These are phyloP conservation scores for Neogobius melanostomus DNA, from an alignment of 2,113 vertebrate genomes.

Conservation along the genomic window DNA sequence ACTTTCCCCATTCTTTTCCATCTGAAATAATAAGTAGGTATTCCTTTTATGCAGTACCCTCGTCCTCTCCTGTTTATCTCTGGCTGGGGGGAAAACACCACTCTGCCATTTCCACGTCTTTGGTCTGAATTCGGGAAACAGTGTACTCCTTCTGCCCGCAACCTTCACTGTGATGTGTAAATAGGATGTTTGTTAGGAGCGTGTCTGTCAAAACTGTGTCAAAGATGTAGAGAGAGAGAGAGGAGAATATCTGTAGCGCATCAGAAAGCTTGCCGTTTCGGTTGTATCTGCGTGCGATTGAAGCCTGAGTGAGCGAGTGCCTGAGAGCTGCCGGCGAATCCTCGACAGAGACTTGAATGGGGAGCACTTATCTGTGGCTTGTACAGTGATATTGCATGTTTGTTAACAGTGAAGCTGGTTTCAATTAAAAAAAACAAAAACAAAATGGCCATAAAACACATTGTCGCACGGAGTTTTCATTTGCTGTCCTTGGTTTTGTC, in stretches of 20 bases:
- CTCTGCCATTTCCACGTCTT: conserved; percentile 61
- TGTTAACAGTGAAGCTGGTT: conserved; percentile 92
- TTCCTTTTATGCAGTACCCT: too few relatives aligned
- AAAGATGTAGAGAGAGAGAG: conserved; percentile 9
- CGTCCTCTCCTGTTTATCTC: conserved; percentile 13
- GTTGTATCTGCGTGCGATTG: conserved; percentile 26
- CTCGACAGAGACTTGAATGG: conserved; percentile 86
- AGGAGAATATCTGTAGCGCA: conserved; percentile 46
- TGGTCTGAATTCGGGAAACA: conserved; percentile 49
- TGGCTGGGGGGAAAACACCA: conserved; percentile 40
- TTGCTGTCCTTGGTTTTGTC: conserved; percentile 26
- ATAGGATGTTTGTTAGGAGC: conserved; percentile 58
- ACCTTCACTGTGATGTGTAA: conserved; percentile 81
- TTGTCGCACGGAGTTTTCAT: conserved; percentile 70
- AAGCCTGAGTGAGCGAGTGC: too few relatives aligned
- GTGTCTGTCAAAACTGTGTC: conserved; percentile 13
- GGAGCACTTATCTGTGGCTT: conserved; percentile 88
- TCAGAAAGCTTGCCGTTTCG: conserved; percentile 27
- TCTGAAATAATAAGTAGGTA: conserved; percentile 40
- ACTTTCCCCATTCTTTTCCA: conserved; percentile 56
- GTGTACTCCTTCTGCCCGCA: conserved; percentile 53
- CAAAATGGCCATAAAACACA: conserved; percentile 63
- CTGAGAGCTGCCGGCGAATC: conserved; percentile 75
- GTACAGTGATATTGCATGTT: conserved; percentile 98
- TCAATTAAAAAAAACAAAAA: conserved; percentile 77